Evolutionary conservation across 2,797 vertebrate genomes (phyloP), one percentile per base, ranked within the genome.

Genomic region (Typhlichthys subterraneus): DNA sequence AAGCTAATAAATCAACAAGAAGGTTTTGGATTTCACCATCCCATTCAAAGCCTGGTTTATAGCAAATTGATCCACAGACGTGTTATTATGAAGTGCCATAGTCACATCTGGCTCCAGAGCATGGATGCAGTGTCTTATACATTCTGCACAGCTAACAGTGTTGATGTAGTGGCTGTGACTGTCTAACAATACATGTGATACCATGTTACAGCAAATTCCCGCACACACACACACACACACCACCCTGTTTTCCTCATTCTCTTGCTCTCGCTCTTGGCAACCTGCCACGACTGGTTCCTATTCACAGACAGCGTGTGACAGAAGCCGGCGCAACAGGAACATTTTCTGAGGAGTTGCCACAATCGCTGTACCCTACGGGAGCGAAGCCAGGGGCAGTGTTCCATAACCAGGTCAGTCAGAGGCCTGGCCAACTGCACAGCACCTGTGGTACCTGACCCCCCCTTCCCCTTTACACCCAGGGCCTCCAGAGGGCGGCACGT

Each of bases 381-480:
- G 42, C 33, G 2, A 47, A 2, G 83, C 80, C 81, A 75, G 67
- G 38, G 73, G 68, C 82, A 69, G 72, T 62, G 86, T 82, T 85
- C 79, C 72, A 79, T 84, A 88, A 85, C 77, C 77, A 80, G 85
- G 84, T 83, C 82, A 83, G 81, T 79, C 81, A 83, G 56, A 81
- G 74, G 65, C 58, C 75, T 60, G 29, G 12, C 46, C 31, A 51
- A 23, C 68, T 1, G n/a, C 61, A 47, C 59, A 71, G 47, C 59
- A n/a, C 7, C 47, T 47, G 45, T 47, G 12, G 11, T 48, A 5
- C 47, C 47, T 12, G 47, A 42, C 67, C 63, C 59, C 56, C 49
- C 74, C 57, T 45, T 57, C 67, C 12, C 45, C n/a, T 58, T 63
- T 69, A 49, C 57, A 46, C 46, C 57, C 33, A 58, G 38, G 57